Percentiles rank a stretch among this genome's conserved stretches.
These are phyloP conservation scores for Zeugodacus cucurbitae DNA, from an alignment of 1,140 invertebrate species.

Conservation along the genomic window DNA sequence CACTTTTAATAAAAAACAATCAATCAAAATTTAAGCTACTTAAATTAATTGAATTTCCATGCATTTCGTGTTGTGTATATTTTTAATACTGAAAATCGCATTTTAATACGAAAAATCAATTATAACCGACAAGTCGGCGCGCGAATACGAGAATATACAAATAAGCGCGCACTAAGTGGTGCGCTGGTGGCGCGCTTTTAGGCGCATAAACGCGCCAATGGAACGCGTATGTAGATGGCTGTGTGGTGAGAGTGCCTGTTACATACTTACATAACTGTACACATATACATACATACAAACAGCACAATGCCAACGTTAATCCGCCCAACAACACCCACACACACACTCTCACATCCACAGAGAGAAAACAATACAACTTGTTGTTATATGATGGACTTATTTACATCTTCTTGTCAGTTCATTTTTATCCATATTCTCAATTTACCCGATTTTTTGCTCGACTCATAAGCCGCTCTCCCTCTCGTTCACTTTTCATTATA, in stretches of 20 bases:
- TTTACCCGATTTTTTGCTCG: not conserved
- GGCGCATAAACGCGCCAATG: not conserved
- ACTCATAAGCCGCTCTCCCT: not conserved
- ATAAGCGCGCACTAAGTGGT: not conserved
- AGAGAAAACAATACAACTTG: conserved; percentile 16
- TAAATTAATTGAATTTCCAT: conserved; percentile 37
- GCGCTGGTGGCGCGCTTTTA: not conserved
- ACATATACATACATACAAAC: not conserved
- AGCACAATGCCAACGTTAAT: conserved; percentile 3
- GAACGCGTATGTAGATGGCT: not conserved
- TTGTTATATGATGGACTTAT: conserved; percentile 37
- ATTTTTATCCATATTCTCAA: conserved; percentile 37
- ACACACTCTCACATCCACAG: not conserved
- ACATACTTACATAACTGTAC: not conserved
- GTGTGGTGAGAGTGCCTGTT: no score
- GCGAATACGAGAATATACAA: not conserved
- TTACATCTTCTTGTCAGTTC: conserved; percentile 22
- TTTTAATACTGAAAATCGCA: conserved; percentile 27
- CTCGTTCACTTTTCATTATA: not conserved
- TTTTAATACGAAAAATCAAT: conserved; percentile 39
- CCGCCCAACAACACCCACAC: not conserved
- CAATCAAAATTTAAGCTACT: conserved; percentile 37
- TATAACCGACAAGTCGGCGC: not conserved
- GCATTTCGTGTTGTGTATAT: conserved; percentile 24
- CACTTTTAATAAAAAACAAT: not conserved